Evolutionary conservation across 1,140 invertebrate genomes (phyloP), one percentile per base, ranked within the genome.

Genomic region (Caenorhabditis briggsae): DNA sequence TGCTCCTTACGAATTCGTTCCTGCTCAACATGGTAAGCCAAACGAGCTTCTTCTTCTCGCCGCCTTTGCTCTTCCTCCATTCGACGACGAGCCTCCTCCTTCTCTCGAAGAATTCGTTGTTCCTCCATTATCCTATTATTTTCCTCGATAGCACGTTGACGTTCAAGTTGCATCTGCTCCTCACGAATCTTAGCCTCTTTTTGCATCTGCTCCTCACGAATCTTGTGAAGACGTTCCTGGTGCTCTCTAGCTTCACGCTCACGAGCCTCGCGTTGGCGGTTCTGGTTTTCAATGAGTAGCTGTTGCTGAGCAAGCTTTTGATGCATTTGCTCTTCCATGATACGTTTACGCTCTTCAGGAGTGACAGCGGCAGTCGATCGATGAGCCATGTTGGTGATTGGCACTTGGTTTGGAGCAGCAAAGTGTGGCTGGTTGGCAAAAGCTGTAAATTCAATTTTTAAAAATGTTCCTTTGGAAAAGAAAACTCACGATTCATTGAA

Each of bases 271-370:
- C 23, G 7, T 65, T 65, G 18, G 25, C 33, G 6, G 25, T 64
- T 65, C 25, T 65, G 61, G 7, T 65, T 25, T 14, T 65, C 61
- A 8, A 65, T 14, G 0, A 65, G 11, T 18, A 41, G 61, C 9
- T 65, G 23, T 14, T 65, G 61, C 61, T 25, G 23, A 1, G 20
- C 23, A 18, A 65, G 23, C 46, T 74, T 48, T 14, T n/a, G 6
- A 6, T 5, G 5, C 65, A 74, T 46, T 48, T 74, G 41, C 41
- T 74, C 20, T n/a, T 74, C 65, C 65, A 74, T 74, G 7, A 74
- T 74, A 9, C n/a, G 11, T 20, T 48, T 5, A 11, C 65, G 65
- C 6, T 43, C 23, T 74, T 74, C 65, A 46, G 65, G 9, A 46
- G 65, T 46, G 18, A 46, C 14, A 2, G 12, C 9, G 2, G 41